Evolutionary conservation across 2,797 vertebrate species (phyloP).

Genomic region (Cygnus olor): DNA sequence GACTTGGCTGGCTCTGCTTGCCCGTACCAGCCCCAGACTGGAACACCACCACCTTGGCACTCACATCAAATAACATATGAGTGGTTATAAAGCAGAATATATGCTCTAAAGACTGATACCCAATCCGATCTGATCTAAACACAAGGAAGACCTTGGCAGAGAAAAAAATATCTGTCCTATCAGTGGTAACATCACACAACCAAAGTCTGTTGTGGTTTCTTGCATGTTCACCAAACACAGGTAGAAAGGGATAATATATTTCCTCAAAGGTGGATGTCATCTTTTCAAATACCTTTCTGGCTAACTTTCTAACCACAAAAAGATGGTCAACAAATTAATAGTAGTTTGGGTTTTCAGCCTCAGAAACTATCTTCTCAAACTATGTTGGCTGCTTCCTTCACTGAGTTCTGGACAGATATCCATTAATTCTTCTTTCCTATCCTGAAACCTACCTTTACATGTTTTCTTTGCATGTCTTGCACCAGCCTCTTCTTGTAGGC

Average conservation of each 20-base stretch:
- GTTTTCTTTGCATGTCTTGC: background rate
- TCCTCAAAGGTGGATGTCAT: background rate
- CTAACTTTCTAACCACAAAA: background rate
- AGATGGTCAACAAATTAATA: background rate
- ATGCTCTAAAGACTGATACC: background rate
- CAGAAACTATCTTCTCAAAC: background rate
- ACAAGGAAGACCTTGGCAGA: background rate
- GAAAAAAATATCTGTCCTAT: background rate
- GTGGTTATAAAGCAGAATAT: background rate
- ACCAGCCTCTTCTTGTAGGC: background rate
- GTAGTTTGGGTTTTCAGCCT: background rate
- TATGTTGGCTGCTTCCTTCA: background rate
- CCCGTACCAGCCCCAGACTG: background rate
- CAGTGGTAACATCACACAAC: background rate
- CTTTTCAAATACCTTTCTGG: background rate
- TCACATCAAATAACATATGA: background rate
- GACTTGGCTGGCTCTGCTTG: background rate
- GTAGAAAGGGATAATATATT: background rate
- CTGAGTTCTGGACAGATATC: background rate
- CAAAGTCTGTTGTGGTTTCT: background rate
- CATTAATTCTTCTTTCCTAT: background rate
- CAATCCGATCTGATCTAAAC: background rate
- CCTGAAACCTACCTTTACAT: background rate
- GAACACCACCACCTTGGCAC: background rate
- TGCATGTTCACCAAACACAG: background rate